Evolutionary conservation across 2,888 invertebrate genomes (phyloP), one percentile per base, ranked within the genome.

Genomic region (Petrolisthes manimaculis): DNA sequence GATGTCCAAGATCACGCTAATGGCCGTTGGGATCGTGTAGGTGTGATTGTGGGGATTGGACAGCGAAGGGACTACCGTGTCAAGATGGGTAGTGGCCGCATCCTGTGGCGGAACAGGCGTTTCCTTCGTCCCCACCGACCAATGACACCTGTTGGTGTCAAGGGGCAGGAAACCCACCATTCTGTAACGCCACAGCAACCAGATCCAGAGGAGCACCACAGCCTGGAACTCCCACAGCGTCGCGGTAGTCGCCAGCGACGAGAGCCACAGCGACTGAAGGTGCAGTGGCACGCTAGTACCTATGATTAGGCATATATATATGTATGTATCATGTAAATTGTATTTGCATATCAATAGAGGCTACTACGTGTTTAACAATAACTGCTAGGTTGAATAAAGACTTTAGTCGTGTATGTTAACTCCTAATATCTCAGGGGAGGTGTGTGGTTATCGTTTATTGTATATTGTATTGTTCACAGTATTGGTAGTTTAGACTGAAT

Each of bases 111-210:
- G 69, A 82, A 82, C n/a, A 37, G 82, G 51, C 67, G 53, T 53
- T 82, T 54, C n/a, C 82, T 82, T 51, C 37, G 69, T 21, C 69
- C 69, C n/a, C 82, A 69, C 67, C 82, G n/a, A 5, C 80, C 80
- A 3, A 80, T 80, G 75, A 9, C 51, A 51, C 24, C 75, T 6
- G 75, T 8, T 8, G 51, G 24, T 14, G 6, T 75, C 75, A 37
- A 37, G 37, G 37, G 37, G 37, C 37, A 37, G 37, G 37, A 37
- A 0, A 37, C 37, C 37, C 37, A 37, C 37, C 37, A 37, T 37
- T 1, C 37, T 37, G 2, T 37, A 2, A 37, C 37, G 2, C 37
- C 37, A 37, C 37, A 37, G 2, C 37, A 37, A 37, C 37, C 37
- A 37, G 37, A 37, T 37, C 37, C 37, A 37, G 37, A 37, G 37